Conservation (phyloP, 2,797 vertebrate species). For the Psittacula derbiana region DNA sequence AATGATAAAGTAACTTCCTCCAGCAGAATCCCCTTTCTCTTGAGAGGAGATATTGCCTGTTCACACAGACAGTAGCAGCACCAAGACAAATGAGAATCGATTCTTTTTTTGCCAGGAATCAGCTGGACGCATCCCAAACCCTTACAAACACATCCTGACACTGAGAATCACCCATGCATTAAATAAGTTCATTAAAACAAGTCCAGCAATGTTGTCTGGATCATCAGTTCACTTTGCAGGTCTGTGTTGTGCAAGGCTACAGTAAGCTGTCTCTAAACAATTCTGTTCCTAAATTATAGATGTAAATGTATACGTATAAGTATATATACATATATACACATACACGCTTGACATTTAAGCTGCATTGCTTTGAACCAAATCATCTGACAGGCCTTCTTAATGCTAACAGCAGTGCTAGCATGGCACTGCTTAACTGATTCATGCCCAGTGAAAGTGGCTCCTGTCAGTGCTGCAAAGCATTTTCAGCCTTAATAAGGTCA, state of each 20-base stretch:
- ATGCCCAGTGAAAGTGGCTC: not conserved
- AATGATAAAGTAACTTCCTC: not conserved
- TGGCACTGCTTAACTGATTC: not conserved
- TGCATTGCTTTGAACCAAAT: conserved; percentile 45
- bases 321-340: not conserved
- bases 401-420: not conserved
- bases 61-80: not conserved
- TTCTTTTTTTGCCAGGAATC: not conserved
- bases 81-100: not conserved
- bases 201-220: not conserved
- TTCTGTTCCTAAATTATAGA: conserved; percentile 26
- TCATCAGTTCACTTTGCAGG: not conserved
- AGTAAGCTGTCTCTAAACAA: conserved; percentile 2
- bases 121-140: not conserved
- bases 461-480: not conserved
- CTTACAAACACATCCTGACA: not conserved
- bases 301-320: not conserved
- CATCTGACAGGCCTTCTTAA: conserved; percentile 29
- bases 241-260: not conserved
- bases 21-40: not conserved
- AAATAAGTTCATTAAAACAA: not conserved
- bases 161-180: not conserved
- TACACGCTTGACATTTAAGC: conserved; percentile 40
- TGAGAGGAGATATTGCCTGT: not conserved
- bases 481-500: conserved; percentile 8